Evolutionary conservation across 2,113 vertebrate species (phyloP), one percentile per base, ranked within the genome.

Genomic region (Dermatemys mawii): DNA sequence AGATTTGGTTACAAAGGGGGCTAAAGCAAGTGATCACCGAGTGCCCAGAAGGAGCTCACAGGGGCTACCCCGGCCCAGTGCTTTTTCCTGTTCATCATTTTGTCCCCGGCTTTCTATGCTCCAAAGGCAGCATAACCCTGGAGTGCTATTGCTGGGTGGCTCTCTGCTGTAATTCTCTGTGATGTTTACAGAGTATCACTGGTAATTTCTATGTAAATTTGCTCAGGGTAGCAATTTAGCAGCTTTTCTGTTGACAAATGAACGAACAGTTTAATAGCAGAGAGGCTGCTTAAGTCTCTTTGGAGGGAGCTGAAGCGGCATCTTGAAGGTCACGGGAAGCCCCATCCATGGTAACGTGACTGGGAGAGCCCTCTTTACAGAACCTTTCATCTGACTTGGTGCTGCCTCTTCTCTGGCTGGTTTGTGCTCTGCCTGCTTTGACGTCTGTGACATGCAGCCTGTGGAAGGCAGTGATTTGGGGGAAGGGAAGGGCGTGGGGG

Each of bases 151-250:
- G 38, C 92, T 70, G 86, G 50, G 46, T 89, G 29, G 80, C 73
- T 95, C 76, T 95, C 83, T 83, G 49, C 93, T 96, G 73, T 93
- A 96, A 96, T 97, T 97, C 86, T 94, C 83, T 50, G 84, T 83
- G 92, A 92, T 91, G 14, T 98, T 97, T 98, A 92, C 94, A 94
- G 93, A 97, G 80, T 90, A 95, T 97, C 93, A 32, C 81, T 90
- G 93, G 94, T 96, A 96, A 97, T 97, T 97, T 97, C 95, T 97
- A 95, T 98, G 97, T 96, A 97, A 97, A 98, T 98, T 98, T 98
- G 91, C 86, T 96, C 96, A 95, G 89, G 54, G 93, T 96, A 96
- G 93, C 97, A 97, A 97, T 97, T 97, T 96, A 97, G 90, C 90
- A 93, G 95, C 83, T 96, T 97, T 98, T 97, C 88, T 97, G 89